Conservation (phyloP, 2,797 vertebrate genomes). For the Eulemur mongoz region DNA sequence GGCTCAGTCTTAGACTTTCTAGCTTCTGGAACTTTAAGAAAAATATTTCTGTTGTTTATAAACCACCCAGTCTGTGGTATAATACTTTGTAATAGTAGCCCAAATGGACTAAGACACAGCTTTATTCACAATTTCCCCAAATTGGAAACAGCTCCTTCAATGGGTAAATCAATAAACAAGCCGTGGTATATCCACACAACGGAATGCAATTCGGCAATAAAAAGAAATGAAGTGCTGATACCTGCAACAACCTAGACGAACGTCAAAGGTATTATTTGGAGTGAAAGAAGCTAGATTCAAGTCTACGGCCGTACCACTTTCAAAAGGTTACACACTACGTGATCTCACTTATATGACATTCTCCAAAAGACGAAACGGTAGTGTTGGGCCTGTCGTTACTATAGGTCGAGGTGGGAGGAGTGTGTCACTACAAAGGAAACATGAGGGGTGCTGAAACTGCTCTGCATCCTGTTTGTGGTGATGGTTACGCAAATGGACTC, state of each 20-base stretch:
- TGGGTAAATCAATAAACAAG: not conserved
- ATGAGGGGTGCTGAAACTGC: not conserved
- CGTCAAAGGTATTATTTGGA: not conserved
- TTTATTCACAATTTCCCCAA: not conserved
- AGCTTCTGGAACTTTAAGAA: not conserved
- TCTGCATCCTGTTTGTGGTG: constrained; percentile 71
- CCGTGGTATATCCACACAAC: not conserved
- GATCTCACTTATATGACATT: constrained; percentile 8
- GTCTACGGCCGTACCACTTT: too few species aligned
- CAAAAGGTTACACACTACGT: not conserved
- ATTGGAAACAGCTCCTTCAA: not conserved
- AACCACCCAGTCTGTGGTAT: not conserved
- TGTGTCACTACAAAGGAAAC: constrained; percentile 69
- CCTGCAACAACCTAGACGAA: not conserved
- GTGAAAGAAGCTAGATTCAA: not conserved
- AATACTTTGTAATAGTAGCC: not conserved
- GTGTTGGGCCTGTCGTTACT: not conserved
- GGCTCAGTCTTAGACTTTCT: not conserved
- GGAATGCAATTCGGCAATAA: not conserved
- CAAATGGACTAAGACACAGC: not conserved
- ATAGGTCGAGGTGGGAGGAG: constrained; percentile 14
- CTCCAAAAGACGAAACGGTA: constrained; percentile 21
- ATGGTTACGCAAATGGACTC: constrained; percentile 58
- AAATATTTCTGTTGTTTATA: not conserved
- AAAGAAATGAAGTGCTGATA: not conserved